Evolutionary conservation across 2,888 invertebrate genomes (phyloP).

Genomic region (Blera fallax): DNA sequence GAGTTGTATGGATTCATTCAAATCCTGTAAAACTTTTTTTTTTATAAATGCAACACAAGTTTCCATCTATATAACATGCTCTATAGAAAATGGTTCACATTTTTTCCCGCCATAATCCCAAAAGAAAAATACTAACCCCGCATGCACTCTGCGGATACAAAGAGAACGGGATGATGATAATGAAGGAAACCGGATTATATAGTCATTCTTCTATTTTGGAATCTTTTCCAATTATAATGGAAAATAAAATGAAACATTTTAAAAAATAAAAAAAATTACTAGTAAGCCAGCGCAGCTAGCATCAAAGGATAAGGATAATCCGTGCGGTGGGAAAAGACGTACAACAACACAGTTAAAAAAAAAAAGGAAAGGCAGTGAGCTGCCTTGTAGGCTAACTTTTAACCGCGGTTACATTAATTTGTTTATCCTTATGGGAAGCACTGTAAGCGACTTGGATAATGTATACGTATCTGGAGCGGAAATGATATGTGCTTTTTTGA

Average conservation of each 20-base stretch:
- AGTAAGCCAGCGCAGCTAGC: background rate
- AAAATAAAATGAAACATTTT: constrained; percentile 21
- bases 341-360: background rate
- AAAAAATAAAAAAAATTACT: background rate
- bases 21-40: background rate
- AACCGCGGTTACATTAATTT: background rate
- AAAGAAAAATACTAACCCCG: constrained; percentile 21
- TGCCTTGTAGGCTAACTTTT: constrained; percentile 16
- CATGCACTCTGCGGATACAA: background rate
- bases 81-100: constrained; percentile 4
- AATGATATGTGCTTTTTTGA: background rate
- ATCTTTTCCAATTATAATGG: background rate
- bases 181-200: constrained; percentile 10
- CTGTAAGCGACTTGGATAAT: background rate
- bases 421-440: background rate
- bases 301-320: background rate
- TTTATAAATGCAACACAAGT: background rate
- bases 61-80: background rate
- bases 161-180: constrained; percentile 11
- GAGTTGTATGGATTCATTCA: constrained; percentile 4
- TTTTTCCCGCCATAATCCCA: background rate
- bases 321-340: background rate
- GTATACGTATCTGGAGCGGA: background rate
- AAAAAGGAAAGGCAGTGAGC: background rate
- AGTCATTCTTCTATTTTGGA: background rate